These are phyloP conservation scores for Picathartes gymnocephalus DNA, from an alignment of 2,113 vertebrate genomes.

Conservation along the genomic window DNA sequence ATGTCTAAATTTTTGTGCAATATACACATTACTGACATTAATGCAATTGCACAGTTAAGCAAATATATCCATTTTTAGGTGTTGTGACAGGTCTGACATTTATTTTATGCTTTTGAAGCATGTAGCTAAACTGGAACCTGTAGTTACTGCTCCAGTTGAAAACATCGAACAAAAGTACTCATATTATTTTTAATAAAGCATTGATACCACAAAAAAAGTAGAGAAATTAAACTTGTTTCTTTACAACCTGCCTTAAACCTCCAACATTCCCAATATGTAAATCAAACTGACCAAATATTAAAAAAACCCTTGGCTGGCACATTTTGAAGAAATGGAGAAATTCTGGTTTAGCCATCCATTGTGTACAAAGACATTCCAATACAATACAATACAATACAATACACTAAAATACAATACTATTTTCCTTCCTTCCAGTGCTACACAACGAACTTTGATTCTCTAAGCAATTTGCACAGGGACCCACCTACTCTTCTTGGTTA, in stretches of 20 bases:
- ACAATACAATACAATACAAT: neutral
- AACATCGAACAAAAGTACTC: neutral
- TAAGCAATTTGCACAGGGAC: neutral
- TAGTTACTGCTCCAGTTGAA: neutral
- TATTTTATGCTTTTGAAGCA: neutral
- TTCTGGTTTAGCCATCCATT: neutral
- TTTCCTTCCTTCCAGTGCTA: neutral
- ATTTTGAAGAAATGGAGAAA: neutral
- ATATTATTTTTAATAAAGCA: neutral
- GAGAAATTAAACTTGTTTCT: neutral
- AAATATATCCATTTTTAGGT: neutral
- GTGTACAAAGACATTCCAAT: neutral
- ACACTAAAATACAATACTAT: neutral
- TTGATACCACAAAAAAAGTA: neutral
- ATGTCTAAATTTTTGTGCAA: neutral
- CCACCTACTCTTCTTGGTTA: neutral
- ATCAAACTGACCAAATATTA: neutral
- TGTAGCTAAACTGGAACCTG: neutral
- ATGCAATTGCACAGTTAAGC: neutral
- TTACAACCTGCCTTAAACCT: neutral
- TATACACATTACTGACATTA: neutral
- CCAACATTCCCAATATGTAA: neutral
- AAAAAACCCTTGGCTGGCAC: neutral
- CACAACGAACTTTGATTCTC: neutral
- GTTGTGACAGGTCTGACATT: neutral